phyloP scores from a whole-genome alignment of 2,113 vertebrate genomes.

The Oxyruncus cristatus region DNA sequence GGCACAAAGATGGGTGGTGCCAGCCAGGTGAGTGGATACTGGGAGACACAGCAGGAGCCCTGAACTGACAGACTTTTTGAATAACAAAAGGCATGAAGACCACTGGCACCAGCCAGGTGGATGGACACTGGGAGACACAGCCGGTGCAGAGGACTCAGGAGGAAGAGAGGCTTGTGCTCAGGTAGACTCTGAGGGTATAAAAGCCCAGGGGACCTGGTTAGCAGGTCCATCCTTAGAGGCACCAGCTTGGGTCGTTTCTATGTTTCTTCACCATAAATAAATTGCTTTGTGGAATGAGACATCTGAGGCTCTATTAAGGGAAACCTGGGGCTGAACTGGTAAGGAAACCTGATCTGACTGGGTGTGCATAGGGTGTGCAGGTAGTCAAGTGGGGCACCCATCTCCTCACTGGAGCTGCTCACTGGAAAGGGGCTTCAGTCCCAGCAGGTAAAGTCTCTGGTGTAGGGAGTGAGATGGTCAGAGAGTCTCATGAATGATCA shows the following conservation, averaged over 20 bases:
- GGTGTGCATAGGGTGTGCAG: background rate
- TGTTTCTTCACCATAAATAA: background rate
- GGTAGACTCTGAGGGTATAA: background rate
- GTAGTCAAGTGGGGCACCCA: background rate
- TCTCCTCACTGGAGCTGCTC: too few species aligned
- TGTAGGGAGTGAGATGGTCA: background rate
- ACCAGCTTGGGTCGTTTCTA: accelerated
- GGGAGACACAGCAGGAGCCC: background rate
- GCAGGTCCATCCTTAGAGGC: background rate
- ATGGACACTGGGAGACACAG: background rate
- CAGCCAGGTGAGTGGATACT: too few species aligned
- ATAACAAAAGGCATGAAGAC: background rate
- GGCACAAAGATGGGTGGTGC: background rate
- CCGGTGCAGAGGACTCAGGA: background rate
- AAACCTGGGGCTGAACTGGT: background rate
- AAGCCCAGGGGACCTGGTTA: background rate
- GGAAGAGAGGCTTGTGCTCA: background rate
- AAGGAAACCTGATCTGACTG: background rate
- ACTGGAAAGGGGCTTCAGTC: background rate
- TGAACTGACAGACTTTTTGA: background rate
- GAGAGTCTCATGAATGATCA: background rate
- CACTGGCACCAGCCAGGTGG: background rate
- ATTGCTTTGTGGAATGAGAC: background rate
- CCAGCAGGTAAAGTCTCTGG: background rate
- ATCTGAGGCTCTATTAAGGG: background rate